Evolutionary conservation across 2,888 invertebrate species (phyloP), one percentile per base, ranked within the genome.

Genomic region (Microctonus brassicae): DNA sequence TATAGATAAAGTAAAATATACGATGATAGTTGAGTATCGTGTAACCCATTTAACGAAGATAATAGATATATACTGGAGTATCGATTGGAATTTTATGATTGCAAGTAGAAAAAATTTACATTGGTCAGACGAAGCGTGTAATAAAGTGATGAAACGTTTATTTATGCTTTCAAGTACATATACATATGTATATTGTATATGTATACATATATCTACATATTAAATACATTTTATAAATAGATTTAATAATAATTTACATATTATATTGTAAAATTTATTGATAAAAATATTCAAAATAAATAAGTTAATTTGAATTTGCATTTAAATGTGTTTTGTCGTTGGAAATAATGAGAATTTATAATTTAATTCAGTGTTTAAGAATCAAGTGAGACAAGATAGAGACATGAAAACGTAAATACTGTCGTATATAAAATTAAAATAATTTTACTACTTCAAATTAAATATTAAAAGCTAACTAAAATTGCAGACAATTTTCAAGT

Each of bases 401-500:
- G 5, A 22, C 47, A n/a, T n/a, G 62, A 65, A 58, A 39, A 36
- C 42, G 53, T 60, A 67, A 55, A 29, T 60, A 26, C n/a, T 69
- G 67, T 65, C 57, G 58, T 42, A 42, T 69, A 66, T 61, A 62
- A 47, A 47, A 65, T 74, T 65, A 71, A 71, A 74, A 74, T 74
- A 74, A 74, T 76, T 78, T 71, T 71, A 70, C 74, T 74, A 72
- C 70, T 71, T 74, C 73, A 73, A 72, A 74, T 75, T 74, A 74
- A 78, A 75, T 73, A 73, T n/a, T 72, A 75, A 75, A 65, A 75
- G 72, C 60, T 20, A 24, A 39, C 22, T 57, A 52, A 39, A 64
- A 70, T 69, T 64, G 72, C 17, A 47, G 72, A n/a, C n/a, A 76
- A 78, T 79, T 81, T 79, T 79, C 77, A 77, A 75, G 79, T 76